phyloP scores from a whole-genome alignment of 1,140 invertebrate genomes.

The Drosophila setifemur region DNA sequence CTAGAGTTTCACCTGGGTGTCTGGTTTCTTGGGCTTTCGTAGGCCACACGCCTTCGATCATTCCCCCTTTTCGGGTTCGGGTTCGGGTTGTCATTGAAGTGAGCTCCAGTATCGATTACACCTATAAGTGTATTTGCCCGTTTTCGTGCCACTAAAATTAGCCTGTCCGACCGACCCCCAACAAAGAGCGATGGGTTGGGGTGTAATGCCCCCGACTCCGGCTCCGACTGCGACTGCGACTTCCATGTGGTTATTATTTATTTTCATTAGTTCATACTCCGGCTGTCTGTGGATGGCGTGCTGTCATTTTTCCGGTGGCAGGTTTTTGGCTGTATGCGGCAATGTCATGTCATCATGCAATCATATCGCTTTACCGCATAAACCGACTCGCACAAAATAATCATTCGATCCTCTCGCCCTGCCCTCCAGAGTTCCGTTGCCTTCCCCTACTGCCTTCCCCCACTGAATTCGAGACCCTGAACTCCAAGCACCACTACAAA shows the following conservation, averaged over 20 bases:
- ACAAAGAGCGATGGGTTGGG: no score
- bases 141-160: slow-evolving; percentile 69
- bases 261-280: slow-evolving; percentile 54
- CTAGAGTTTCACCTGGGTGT: background rate
- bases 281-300: slow-evolving; percentile 48
- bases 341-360: slow-evolving; percentile 76
- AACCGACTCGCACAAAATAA: slow-evolving; percentile 52
- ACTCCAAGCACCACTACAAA: slow-evolving; percentile 13
- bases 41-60: slow-evolving; percentile 23
- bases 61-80: background rate
- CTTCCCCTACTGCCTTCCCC: no score
- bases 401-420: slow-evolving; percentile 35
- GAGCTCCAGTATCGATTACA: slow-evolving; percentile 56
- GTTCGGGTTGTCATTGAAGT: slow-evolving; percentile 5
- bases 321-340: slow-evolving; percentile 31
- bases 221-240: slow-evolving; percentile 1
- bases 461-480: no score
- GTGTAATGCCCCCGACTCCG: slow-evolving; percentile 18
- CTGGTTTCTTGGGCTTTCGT: background rate
- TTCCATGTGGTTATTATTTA: slow-evolving; percentile 41
- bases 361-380: slow-evolving; percentile 75
- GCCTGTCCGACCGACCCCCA: slow-evolving; percentile 39
- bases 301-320: slow-evolving; percentile 75
- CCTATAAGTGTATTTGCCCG: slow-evolving; percentile 21
- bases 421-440: no score